Evolutionary conservation across 2,888 invertebrate species (phyloP), one percentile per base, ranked within the genome.

Genomic region (Crossocerus cetratus): DNA sequence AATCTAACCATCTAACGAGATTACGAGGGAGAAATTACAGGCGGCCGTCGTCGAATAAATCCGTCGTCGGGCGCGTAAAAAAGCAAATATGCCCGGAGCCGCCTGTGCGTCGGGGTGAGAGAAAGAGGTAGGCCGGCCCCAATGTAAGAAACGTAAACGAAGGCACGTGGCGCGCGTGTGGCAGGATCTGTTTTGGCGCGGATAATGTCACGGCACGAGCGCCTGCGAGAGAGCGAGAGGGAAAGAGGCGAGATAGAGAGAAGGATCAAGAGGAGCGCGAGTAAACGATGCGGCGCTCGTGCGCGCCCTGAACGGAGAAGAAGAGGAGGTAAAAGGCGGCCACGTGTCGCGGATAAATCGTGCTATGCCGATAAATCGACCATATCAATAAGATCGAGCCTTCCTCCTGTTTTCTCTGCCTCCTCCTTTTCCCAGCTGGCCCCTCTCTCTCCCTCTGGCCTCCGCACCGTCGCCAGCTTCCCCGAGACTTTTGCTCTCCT

Each of bases 331-430:
- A 32, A 69, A 72, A 75, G 67, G 69, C 69, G 69, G 72, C 78
- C 80, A 80, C 77, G 82, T 71, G 81, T 73, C 78, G 65, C 65
- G 65, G 77, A 81, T 81, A 81, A 81, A 81, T 79, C 75, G 76
- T 64, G 67, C 65, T 59, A 21, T 58, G 58, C 57, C 81, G 77
- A 81, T 82, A 79, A 81, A 83, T 82, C 79, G 81, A 79, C 66
- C 74, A 76, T 76, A 81, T 83, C 81, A 79, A 83, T 77, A 79
- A 79, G 79, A 83, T 81, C 77, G 78, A 57, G 61, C 18, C 66
- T 54, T 45, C 66, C 45, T 11, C 63, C 11, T 22, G 42, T 55
- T 43, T 56, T 55, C 42, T 13, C 60, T 64, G 58, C 66, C 22
- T 32, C 71, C 58, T 57, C 32, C 45, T 45, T 18, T 67, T 20